Evolutionary conservation across 2,113 vertebrate species (phyloP).

Genomic region (Gopherus evgoodei): DNA sequence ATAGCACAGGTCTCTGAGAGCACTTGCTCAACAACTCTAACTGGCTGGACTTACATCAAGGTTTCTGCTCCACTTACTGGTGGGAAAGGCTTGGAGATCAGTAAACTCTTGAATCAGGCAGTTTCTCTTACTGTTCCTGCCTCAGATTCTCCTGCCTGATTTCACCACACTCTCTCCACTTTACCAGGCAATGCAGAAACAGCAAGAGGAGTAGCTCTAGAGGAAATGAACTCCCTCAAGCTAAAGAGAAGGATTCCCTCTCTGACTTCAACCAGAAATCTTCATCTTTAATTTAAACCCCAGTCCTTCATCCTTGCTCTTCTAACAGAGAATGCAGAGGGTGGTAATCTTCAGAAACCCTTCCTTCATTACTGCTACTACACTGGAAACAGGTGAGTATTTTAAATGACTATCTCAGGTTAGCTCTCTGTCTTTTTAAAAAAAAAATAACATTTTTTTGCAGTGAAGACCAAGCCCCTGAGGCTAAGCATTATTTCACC

Average conservation of each 20-base stretch:
- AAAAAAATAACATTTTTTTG: background rate
- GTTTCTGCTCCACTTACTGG: background rate
- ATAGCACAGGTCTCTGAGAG: background rate
- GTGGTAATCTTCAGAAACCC: background rate
- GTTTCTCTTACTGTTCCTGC: background rate
- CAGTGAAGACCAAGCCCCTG: background rate
- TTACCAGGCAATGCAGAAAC: background rate
- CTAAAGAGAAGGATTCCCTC: background rate
- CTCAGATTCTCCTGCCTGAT: background rate
- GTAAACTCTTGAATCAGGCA: background rate
- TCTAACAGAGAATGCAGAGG: background rate
- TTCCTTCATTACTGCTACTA: background rate
- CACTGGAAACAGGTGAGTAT: rapidly evolving
- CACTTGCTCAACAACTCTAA: background rate
- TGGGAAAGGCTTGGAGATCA: background rate
- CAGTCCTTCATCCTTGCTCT: rapidly evolving
- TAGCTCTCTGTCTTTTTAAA: too few species aligned
- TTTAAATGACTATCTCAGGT: background rate
- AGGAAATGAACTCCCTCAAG: background rate
- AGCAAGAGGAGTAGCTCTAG: background rate
- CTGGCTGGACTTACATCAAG: background rate
- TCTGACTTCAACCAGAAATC: background rate
- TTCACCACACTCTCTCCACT: background rate
- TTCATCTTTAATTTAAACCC: background rate
- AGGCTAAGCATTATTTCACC: background rate